phyloP scores from a whole-genome alignment of 2,888 invertebrate genomes.

The Eilema griseolum region DNA sequence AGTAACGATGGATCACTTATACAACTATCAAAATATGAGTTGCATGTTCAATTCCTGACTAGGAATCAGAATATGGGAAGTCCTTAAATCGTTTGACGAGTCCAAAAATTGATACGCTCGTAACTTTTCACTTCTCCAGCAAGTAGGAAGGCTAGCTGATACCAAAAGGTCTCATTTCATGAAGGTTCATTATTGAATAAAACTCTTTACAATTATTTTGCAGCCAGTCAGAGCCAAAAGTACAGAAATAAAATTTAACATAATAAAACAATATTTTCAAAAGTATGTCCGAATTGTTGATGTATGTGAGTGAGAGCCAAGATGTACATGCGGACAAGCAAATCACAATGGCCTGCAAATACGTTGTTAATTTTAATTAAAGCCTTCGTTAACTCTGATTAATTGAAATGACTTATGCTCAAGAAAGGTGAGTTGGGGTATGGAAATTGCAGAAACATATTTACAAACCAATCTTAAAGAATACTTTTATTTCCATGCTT shows the following conservation, averaged over 20 bases:
- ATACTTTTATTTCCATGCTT: not conserved
- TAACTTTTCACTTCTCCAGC: too few species aligned
- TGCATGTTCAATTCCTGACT: not conserved
- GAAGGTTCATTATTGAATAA: not conserved
- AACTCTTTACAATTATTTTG: not conserved
- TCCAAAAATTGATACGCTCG: not conserved
- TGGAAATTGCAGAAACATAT: constrained; percentile 7
- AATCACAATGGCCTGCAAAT: constrained; percentile 47
- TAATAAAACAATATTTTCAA: constrained; percentile 34
- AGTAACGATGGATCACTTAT: too few species aligned
- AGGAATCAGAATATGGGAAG: not conserved
- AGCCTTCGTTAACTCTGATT: constrained; percentile 65
- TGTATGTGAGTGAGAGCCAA: constrained; percentile 33
- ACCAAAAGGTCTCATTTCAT: not conserved
- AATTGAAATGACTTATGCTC: constrained; percentile 53
- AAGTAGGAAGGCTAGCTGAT: not conserved
- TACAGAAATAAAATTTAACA: not conserved
- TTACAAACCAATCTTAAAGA: not conserved
- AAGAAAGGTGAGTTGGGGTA: not conserved
- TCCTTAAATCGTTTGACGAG: not conserved
- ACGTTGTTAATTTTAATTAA: constrained; percentile 66
- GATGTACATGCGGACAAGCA: constrained; percentile 37
- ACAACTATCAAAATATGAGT: too few species aligned
- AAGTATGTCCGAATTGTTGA: constrained; percentile 27
- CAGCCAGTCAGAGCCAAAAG: not conserved